These are phyloP conservation scores for Pithys albifrons DNA, from an alignment of 2,113 vertebrate genomes.

Conservation along the genomic window DNA sequence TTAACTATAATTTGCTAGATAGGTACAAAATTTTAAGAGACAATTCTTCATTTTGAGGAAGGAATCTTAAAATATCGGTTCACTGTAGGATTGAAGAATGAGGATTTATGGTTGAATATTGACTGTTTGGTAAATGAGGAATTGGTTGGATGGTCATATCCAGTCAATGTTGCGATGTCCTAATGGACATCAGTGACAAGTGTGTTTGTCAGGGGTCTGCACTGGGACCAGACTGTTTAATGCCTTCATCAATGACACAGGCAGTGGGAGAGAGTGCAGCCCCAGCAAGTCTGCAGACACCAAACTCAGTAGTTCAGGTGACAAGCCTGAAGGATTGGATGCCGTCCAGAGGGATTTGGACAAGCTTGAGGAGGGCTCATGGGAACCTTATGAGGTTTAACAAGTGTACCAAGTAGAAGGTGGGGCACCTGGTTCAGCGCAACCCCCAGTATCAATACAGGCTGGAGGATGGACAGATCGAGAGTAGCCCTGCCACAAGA, in stretches of 20 bases:
- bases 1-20: background rate
- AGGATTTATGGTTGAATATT: background rate
- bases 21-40: background rate
- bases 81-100: background rate
- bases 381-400: background rate
- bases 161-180: background rate
- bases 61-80: background rate
- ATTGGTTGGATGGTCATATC: background rate
- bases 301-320: rapidly evolving
- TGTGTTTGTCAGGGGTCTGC: background rate
- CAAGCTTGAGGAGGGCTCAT: background rate
- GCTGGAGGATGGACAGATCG: background rate
- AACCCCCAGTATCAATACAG: too few species aligned
- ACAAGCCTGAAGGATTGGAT: background rate
- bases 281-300: background rate
- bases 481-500: background rate
- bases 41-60: background rate
- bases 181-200: background rate
- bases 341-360: background rate
- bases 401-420: background rate
- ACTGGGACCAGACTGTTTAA: background rate
- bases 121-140: background rate
- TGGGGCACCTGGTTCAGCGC: background rate
- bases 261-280: background rate
- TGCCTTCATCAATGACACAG: background rate